These are phyloP conservation scores for Sitophilus oryzae DNA, from an alignment of 1,140 invertebrate genomes.

Conservation along the genomic window DNA sequence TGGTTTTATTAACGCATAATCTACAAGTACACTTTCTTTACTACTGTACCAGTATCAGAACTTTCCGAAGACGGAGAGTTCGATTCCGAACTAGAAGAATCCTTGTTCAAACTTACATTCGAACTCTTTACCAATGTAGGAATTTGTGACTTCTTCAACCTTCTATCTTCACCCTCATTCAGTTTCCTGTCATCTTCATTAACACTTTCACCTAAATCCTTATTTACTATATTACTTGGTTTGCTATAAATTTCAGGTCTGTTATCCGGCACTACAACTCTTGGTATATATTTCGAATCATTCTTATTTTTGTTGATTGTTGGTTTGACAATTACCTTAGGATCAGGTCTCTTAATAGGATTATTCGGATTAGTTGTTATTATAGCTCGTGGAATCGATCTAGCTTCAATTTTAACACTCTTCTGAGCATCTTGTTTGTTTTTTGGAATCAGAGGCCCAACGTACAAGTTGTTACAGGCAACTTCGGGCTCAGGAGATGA, in stretches of 20 bases:
- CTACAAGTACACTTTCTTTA: constrained; percentile 28
- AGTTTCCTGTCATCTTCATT: not conserved
- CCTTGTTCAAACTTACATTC: constrained; percentile 25
- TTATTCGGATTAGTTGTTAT: constrained; percentile 33
- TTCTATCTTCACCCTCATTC: not conserved
- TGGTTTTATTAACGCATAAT: no score
- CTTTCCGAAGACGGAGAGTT: constrained; percentile 37
- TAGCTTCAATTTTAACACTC: constrained; percentile 7
- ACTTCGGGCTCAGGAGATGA: constrained; percentile 43
- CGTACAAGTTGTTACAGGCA: constrained; percentile 48
- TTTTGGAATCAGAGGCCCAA: constrained; percentile 49
- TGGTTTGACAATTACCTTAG: constrained; percentile 41
- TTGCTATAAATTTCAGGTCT: constrained; percentile 16
- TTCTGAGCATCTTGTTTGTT: constrained; percentile 21
- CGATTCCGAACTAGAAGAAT: constrained; percentile 38
- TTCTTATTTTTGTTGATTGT: constrained; percentile 28
- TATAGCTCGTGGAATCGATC: constrained; percentile 31
- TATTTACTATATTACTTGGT: constrained; percentile 1
- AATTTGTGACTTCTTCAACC: constrained; percentile 33
- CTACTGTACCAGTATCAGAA: constrained; percentile 43
- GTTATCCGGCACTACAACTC: constrained; percentile 36
- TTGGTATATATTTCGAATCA: constrained; percentile 32
- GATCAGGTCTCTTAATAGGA: constrained; percentile 36
- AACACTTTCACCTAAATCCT: no score
- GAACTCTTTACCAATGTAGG: constrained; percentile 34